Conservation (phyloP, 2,888 invertebrate genomes). For the Cecidostiba fungosa region DNA sequence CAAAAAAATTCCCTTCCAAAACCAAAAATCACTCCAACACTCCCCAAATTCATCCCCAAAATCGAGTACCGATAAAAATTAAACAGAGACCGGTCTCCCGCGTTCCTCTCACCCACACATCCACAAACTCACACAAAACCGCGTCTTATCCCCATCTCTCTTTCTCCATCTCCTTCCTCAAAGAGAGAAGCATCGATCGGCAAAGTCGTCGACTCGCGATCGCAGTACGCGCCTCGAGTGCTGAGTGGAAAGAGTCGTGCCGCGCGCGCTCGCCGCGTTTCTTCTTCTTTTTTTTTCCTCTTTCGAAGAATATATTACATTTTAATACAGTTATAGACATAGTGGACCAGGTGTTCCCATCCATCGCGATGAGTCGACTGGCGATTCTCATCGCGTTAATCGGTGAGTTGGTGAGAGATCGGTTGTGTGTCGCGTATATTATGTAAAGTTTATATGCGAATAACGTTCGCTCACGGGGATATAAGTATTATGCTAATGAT, state of each 20-base stretch:
- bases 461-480: no score
- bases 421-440: neutral
- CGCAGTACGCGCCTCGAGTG: slow-evolving; percentile 5
- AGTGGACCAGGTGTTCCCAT: neutral
- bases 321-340: neutral
- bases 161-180: neutral
- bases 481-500: no score
- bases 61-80: neutral
- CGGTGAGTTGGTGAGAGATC: neutral
- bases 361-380: neutral
- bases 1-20: neutral
- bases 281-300: neutral
- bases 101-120: neutral
- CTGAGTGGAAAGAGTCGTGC: neutral
- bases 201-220: neutral
- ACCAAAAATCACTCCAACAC: neutral
- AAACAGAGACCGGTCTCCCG: neutral
- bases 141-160: neutral
- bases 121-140: neutral
- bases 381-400: slow-evolving; percentile 2
- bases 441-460: no score
- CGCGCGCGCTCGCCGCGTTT: neutral
- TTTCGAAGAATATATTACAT: neutral
- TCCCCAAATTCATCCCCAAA: neutral
- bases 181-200: neutral